A percentile compares a stretch with the other conserved stretches of the same genome.
Conservation (phyloP, 92 coral and sea anemone species). For the Pocillopora grandis region DNA sequence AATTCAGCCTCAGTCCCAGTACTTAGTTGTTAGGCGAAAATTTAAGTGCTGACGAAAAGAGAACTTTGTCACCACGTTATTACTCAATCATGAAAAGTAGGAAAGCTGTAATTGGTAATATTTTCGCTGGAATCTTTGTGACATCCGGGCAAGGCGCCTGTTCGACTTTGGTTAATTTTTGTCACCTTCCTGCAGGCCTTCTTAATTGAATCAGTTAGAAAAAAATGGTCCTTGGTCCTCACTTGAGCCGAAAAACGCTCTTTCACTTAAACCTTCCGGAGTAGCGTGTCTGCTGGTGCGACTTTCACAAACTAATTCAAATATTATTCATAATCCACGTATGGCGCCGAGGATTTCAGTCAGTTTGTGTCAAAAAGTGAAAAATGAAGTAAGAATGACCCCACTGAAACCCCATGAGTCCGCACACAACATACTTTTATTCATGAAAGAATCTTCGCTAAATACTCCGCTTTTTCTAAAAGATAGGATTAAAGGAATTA, state of each 20-base stretch:
- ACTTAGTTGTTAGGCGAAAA: conserved; percentile 6
- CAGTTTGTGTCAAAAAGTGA: conserved; percentile 44
- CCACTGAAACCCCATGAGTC: conserved; percentile 22
- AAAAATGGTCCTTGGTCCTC: background rate
- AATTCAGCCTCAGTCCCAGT: background rate
- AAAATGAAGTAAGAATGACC: conserved; percentile 43
- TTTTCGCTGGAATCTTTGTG: conserved; percentile 2
- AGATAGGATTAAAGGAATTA: background rate
- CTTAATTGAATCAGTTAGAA: conserved; percentile 10
- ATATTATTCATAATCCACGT: conserved; percentile 20
- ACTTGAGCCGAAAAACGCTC: conserved; percentile 17
- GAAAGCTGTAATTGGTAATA: conserved; percentile 7
- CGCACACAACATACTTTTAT: background rate
- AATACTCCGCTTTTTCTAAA: background rate
- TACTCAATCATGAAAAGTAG: background rate
- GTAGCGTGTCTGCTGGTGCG: background rate
- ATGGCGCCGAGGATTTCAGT: conserved; percentile 19
- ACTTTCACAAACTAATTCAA: conserved; percentile 6
- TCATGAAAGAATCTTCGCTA: background rate
- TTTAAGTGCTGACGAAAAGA: conserved; percentile 17
- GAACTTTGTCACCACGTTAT: background rate
- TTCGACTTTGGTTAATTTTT: conserved; percentile 24
- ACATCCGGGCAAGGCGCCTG: conserved; percentile 53
- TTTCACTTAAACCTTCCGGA: conserved; percentile 28
- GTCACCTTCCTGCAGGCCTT: conserved; percentile 44